A percentile compares a stretch with the other conserved stretches of the same genome.
phyloP scores from a whole-genome alignment of 2,888 invertebrate genomes.

The Arrhopalites spinosus region DNA sequence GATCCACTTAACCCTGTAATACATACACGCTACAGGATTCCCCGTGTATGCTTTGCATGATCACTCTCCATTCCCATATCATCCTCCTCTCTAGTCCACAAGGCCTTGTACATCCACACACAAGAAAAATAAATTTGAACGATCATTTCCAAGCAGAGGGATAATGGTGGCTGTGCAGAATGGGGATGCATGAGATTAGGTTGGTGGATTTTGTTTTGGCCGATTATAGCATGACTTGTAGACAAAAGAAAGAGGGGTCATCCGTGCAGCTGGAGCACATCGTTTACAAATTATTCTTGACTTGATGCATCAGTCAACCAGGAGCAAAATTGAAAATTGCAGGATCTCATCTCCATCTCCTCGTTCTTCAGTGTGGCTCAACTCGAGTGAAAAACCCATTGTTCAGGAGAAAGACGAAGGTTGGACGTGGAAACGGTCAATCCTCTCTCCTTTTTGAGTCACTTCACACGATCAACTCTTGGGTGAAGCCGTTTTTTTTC shows the following conservation, averaged over 20 bases:
- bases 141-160: background rate
- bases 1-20: no score
- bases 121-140: background rate
- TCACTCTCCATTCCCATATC: background rate
- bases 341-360: background rate
- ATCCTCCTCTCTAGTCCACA: background rate
- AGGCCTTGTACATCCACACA: background rate
- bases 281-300: constrained; percentile 21
- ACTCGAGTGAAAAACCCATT: background rate
- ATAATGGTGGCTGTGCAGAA: background rate
- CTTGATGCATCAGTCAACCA: background rate
- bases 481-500: background rate
- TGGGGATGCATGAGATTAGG: no score
- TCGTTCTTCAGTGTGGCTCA: background rate
- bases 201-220: background rate
- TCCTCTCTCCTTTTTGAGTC: constrained; percentile 11
- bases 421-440: constrained; percentile 10
- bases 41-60: no score
- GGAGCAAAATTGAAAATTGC: constrained; percentile 18
- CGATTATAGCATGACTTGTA: background rate
- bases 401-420: background rate
- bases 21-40: no score
- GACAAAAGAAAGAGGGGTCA: background rate
- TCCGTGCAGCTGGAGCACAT: background rate
- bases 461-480: constrained; percentile 19